Evolutionary conservation across 2,888 invertebrate species (phyloP), one percentile per base, ranked within the genome.

Genomic region (Salpingus planirostris): DNA sequence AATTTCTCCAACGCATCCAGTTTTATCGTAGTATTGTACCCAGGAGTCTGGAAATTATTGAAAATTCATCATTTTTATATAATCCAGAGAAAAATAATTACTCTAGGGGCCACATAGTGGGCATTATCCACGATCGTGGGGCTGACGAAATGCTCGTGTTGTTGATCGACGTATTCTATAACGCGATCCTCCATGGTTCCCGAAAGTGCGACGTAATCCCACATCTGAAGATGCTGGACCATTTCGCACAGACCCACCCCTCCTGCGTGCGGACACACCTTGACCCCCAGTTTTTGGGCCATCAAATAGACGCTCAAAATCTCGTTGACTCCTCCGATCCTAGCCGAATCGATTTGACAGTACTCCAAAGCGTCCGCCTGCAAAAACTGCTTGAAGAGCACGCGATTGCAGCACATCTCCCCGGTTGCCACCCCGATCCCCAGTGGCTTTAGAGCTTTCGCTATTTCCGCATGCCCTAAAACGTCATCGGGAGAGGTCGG

Each of bases 221-320:
- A 91, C 66, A 81, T 78, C 63, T 90, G 86, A 24, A 92, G 68
- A 65, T 93, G 92, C 50, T 91, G 91, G 2, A 92, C 89, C 80
- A 91, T 84, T 68, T 92, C 92, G 55, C 92, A 92, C 2, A 93
- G 71, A 2, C 91, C 92, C 6, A 92, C 83, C 4, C 92, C 93
- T n/a, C 92, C 93, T 36, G 90, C 91, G 67, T 93, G 92, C 0
- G 93, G 92, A 58, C 90, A 91, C 2, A 93, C 88, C 53, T 88
- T 88, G 10, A 91, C 90, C 56, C 78, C 75, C 18, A 83, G 68
- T 66, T 90, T 91, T 13, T 79, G 73, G 2, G 92, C 91, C 88
- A 93, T 87, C 3, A 93, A 70, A 54, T 90, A 87, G 8, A 92
- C 85, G 0, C 88, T 71, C 1, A 92, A 65, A 38, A 88, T 81